Evolutionary conservation across 2,113 vertebrate genomes (phyloP).

Genomic region (Fulica atra): DNA sequence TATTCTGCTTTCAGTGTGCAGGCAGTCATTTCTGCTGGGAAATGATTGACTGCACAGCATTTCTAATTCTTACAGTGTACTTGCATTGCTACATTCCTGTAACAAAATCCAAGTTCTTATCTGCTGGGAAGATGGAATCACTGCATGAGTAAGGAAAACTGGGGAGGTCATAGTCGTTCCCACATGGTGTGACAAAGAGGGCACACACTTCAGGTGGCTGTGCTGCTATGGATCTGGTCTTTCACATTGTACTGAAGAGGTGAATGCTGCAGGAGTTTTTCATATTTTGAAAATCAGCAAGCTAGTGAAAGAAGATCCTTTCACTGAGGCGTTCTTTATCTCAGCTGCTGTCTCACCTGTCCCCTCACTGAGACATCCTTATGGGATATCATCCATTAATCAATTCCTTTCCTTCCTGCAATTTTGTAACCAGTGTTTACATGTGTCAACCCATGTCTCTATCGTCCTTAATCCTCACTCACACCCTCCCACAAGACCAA

Average conservation of each 20-base stretch:
- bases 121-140: not conserved
- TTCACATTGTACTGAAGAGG: not conserved
- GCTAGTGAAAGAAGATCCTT: not conserved
- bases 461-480: slow-evolving; percentile 29
- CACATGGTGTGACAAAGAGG: not conserved
- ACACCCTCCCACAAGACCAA: not conserved
- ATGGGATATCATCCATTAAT: not conserved
- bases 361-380: not conserved
- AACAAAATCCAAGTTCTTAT: not conserved
- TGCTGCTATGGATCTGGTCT: not conserved
- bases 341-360: not conserved
- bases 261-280: not conserved
- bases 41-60: not conserved
- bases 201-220: not conserved
- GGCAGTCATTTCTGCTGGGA: not conserved
- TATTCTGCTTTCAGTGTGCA: not conserved
- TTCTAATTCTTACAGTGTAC: not conserved
- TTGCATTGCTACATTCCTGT: not conserved
- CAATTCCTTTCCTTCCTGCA: not conserved
- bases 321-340: not conserved
- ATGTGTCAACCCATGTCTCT: not conserved
- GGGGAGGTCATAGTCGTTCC: not conserved
- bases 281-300: not conserved
- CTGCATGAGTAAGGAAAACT: not conserved
- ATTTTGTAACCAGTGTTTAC: not conserved